Evolutionary conservation across 2,888 invertebrate species (phyloP).

Genomic region (Crocallis elinguaria): DNA sequence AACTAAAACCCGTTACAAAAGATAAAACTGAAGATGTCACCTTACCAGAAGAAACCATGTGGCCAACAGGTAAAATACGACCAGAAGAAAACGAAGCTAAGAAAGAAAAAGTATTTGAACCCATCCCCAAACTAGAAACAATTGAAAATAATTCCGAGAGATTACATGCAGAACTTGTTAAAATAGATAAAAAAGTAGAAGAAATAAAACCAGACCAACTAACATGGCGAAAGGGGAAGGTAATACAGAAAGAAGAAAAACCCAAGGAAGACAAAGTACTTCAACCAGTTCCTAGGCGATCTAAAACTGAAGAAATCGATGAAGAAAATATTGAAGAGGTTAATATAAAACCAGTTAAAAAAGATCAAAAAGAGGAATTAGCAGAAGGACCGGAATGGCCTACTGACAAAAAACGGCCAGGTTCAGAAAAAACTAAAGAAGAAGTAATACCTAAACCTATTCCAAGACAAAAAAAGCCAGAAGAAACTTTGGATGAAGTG

Average conservation of each 20-base stretch:
- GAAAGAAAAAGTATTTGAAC: constrained; percentile 71
- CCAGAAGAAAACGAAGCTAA: constrained; percentile 47
- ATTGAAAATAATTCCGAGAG: constrained; percentile 53
- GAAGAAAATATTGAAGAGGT: too few species aligned
- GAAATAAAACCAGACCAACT: too few species aligned
- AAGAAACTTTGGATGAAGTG: constrained; percentile 63
- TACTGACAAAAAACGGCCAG: constrained; percentile 53
- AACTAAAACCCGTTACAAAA: constrained; percentile 68
- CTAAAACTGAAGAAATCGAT: constrained; percentile 26
- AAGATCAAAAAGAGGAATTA: constrained; percentile 41
- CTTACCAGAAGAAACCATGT: constrained; percentile 42
- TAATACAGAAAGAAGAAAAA: not conserved
- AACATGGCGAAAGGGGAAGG: too few species aligned
- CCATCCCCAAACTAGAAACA: constrained; percentile 41
- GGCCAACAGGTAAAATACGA: constrained; percentile 51
- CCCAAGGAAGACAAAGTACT: not conserved
- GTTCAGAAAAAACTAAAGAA: constrained; percentile 59
- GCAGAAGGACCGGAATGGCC: constrained; percentile 45
- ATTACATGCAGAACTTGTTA: constrained; percentile 64
- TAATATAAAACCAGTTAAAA: constrained; percentile 43
- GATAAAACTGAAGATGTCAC: constrained; percentile 61
- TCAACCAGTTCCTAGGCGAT: not conserved
- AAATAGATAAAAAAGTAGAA: too few species aligned
- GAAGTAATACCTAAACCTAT: constrained; percentile 76
- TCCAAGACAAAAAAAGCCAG: constrained; percentile 57